Evolutionary conservation across 2,113 vertebrate genomes (phyloP), one percentile per base, ranked within the genome.

Genomic region (Anser brachyrhynchus): DNA sequence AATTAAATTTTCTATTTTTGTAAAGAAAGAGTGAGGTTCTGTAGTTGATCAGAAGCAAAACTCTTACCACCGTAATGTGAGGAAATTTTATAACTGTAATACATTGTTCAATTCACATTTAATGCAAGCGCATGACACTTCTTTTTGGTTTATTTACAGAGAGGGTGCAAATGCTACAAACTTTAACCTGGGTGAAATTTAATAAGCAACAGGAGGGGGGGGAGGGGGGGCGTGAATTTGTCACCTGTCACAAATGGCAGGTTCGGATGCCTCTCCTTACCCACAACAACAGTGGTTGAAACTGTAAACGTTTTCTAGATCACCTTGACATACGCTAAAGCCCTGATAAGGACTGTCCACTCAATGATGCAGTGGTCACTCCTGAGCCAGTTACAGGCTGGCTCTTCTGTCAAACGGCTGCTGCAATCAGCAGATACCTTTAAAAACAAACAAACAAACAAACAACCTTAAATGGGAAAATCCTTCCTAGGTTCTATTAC

Each of bases 61-160:
- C 41, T 84, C 83, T 75, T 78, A 94, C 85, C 0, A 4, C 59
- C 0, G 1, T 43, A 44, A 70, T 5, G 76, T 92, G 72, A 85
- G 57, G 43, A 39, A 22, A 69, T 90, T 79, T 67, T 65, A 15
- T 91, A 80, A 85, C 66, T 70, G 85, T 64, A 72, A 49, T 61
- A 78, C 23, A 4, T 67, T 55, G 57, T 54, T 90, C 59, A 52
- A 21, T 35, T 93, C 85, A 90, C 85, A 87, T 71, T 91, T 89
- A 93, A 93, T 74, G 87, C 92, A 87, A 93, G 90, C 85, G 65
- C 93, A 94, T 96, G 93, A 90, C 82, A 21, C 37, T 95, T 88
- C 26, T 54, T 88, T 94, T 84, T 86, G 65, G 80, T 90, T 94
- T 94, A 94, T 96, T 93, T 96, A 96, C 93, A 95, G 76, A 92